Evolutionary conservation across 2,797 vertebrate species (phyloP), one percentile per base, ranked within the genome.

Genomic region (Prionace glauca): DNA sequence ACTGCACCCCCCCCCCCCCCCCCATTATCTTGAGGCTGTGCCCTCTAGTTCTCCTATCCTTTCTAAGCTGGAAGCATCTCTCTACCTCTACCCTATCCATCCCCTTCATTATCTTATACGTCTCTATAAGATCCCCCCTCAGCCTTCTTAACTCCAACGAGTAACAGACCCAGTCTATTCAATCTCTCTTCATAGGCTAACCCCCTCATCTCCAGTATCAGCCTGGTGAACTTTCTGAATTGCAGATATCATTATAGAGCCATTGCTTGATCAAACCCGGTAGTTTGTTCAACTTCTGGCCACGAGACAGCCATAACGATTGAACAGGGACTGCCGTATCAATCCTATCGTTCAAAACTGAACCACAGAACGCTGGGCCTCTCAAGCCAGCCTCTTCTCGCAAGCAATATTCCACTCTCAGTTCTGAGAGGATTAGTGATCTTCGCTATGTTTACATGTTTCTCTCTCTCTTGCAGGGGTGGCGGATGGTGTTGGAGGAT

Each of bases 401-500:
- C n/a, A 62, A 16, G n/a, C 16, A n/a, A n/a, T 91, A 18, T 29
- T 65, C 60, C 29, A 62, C 56, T 62, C 32, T 8, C 87, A 65
- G 3, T 87, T 50, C 45, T 11, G 56, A 87, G 56, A 32, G 56
- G 29, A 90, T 32, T 29, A 91, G 86, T 29, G 60, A 7, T 84
- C 36, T 65, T 91, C 16, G n/a, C 16, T 9, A 65, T 65, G 60
- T 65, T 56, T 26, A 32, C 62, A 26, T 95, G 14, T 60, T 56
- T 86, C 14, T 87, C 3, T 81, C 41, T 62, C n/a, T 91, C n/a
- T 91, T 18, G 60, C 62, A 91, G 95, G 95, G n/a, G 95, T 95
- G 22, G 95, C 95, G 22, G 95, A 95, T 77, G 95, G 95, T 0
- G 95, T 95, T 29, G 95, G 95, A 18, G 95, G 95, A 29, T 95